Conservation (phyloP, 2,113 vertebrate species). For the Synodontis membranacea region DNA sequence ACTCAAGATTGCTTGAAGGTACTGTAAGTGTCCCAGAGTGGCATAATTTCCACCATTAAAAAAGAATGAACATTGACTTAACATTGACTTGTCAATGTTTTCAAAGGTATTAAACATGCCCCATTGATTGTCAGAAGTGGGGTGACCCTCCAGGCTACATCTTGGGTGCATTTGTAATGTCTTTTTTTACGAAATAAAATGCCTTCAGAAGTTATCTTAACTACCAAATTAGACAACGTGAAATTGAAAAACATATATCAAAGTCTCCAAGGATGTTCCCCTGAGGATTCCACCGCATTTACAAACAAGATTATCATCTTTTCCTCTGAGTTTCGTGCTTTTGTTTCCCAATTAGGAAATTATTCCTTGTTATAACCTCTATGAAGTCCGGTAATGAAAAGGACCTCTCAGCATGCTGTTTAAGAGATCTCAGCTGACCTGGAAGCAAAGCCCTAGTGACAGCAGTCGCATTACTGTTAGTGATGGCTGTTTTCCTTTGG, state of each 20-base stretch:
- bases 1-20: not conserved
- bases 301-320: not conserved
- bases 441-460: constrained; percentile 39
- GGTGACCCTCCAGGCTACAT: not conserved
- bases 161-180: not conserved
- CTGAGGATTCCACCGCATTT: not conserved
- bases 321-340: not conserved
- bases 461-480: constrained; percentile 54
- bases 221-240: not conserved
- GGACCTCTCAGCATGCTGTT: not conserved
- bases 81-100: not conserved
- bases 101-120: not conserved
- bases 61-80: not conserved
- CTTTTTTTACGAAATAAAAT: constrained; percentile 4
- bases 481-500: constrained; percentile 45
- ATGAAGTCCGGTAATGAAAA: constrained; percentile 11
- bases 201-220: not conserved
- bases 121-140: not conserved
- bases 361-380: not conserved
- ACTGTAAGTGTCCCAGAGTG: not conserved
- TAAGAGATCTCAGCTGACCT: not conserved
- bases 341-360: not conserved
- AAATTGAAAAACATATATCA: not conserved
- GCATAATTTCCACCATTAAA: not conserved
- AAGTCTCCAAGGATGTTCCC: not conserved